Percentiles rank a stretch among this genome's conserved stretches.
Evolutionary conservation across 2,797 vertebrate species (phyloP).

Genomic region (Chiroxiphia lanceolata): DNA sequence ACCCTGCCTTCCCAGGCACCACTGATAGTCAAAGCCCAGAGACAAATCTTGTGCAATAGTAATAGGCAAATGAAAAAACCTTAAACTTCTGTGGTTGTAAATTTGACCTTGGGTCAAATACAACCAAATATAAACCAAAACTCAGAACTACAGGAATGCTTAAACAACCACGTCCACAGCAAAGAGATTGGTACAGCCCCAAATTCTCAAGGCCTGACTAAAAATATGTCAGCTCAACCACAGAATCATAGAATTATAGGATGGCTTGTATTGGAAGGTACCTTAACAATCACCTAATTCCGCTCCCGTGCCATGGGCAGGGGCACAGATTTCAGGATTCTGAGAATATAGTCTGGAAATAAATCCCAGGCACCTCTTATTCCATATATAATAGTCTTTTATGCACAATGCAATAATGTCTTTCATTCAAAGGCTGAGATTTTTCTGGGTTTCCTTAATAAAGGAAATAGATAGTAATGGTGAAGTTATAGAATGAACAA

Average conservation of each 20-base stretch:
- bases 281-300: neutral
- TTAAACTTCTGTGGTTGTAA: neutral
- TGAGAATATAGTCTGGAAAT: neutral
- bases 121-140: neutral
- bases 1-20: neutral
- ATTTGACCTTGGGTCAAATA: neutral
- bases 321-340: neutral
- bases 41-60: neutral
- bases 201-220: neutral
- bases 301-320: neutral
- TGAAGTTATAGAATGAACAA: neutral
- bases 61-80: neutral
- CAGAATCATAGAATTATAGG: accelerated
- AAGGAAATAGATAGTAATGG: neutral
- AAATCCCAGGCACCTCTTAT: neutral
- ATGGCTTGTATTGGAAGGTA: neutral
- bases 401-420: neutral
- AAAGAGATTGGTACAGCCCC: neutral
- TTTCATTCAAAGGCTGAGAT: neutral
- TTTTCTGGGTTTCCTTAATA: neutral
- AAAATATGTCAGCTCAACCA: accelerated
- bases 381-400: neutral
- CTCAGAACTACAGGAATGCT: neutral
- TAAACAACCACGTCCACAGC: neutral
- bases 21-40: neutral